These are phyloP conservation scores for Crotalus viridis DNA, from an alignment of 2,113 vertebrate genomes.

Conservation along the genomic window DNA sequence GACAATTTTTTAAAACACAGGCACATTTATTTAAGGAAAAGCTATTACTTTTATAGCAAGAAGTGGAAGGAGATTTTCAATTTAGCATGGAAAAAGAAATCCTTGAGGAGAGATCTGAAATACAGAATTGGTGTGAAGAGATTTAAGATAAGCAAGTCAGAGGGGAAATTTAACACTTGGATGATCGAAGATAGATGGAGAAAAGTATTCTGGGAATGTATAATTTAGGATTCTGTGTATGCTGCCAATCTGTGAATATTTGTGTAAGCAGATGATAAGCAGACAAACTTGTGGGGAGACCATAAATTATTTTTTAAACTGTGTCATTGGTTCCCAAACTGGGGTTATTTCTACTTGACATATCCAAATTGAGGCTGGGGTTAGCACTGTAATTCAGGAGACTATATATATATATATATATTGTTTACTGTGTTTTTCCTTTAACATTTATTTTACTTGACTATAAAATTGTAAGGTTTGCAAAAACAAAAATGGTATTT, in stretches of 20 bases:
- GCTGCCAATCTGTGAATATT: neutral
- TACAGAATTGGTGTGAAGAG: neutral
- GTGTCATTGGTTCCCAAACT: neutral
- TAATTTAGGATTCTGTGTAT: neutral
- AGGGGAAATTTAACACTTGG: slow-evolving; percentile 23
- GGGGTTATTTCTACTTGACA: slow-evolving; percentile 17
- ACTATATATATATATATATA: neutral
- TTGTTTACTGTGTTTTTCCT: neutral
- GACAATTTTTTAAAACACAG: slow-evolving; percentile 1
- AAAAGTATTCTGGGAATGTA: neutral
- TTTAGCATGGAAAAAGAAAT: neutral
- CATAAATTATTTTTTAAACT: neutral
- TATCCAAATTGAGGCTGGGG: neutral
- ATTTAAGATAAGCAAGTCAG: neutral
- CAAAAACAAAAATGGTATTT: neutral
- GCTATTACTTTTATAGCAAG: slow-evolving; percentile 5
- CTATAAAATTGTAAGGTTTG: neutral
- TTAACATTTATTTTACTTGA: neutral
- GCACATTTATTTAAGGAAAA: slow-evolving; percentile 9
- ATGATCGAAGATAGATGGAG: neutral
- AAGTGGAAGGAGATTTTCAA: slow-evolving; percentile 6
- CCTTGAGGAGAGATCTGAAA: neutral
- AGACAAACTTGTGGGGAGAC: neutral
- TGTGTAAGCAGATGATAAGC: neutral
- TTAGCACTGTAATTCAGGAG: neutral